These are phyloP conservation scores for Antheraea pernyi DNA, from an alignment of 1,140 invertebrate species.

Conservation along the genomic window DNA sequence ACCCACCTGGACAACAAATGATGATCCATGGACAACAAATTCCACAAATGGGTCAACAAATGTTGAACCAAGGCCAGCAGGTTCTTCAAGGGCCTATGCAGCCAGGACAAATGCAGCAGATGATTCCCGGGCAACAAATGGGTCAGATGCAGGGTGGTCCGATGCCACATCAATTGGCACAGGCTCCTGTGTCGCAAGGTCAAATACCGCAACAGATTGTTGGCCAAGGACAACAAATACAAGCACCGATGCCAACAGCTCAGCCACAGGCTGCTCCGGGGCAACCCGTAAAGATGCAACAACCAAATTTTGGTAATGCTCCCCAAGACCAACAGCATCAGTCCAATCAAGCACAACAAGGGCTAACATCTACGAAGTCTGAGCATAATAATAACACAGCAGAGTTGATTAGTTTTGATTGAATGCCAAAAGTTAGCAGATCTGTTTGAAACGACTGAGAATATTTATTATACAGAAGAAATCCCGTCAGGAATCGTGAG, in stretches of 20 bases:
- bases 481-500: neutral
- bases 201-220: conserved; percentile 30
- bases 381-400: conserved; percentile 81
- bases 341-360: conserved; percentile 57
- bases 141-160: conserved; percentile 35
- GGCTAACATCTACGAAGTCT: conserved; percentile 53
- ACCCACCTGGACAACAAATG: conserved; percentile 39
- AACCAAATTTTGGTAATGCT: conserved; percentile 51
- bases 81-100: conserved; percentile 22
- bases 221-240: conserved; percentile 31
- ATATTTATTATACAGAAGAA: conserved; percentile 7
- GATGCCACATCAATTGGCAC: conserved; percentile 25
- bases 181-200: conserved; percentile 26
- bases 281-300: conserved; percentile 44
- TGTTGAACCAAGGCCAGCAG: conserved; percentile 37
- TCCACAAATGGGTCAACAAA: conserved; percentile 57
- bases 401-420: conserved; percentile 87
- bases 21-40: conserved; percentile 49
- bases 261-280: conserved; percentile 18
- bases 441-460: conserved; percentile 23
- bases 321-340: conserved; percentile 35
- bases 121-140: conserved; percentile 19
- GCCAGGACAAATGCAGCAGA: conserved; percentile 31
- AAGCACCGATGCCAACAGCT: neutral
- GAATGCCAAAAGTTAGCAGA: conserved; percentile 37